Percentiles rank a stretch among this genome's conserved stretches.
Evolutionary conservation across 2,113 vertebrate genomes (phyloP).

Genomic region (Pangasianodon gigas): DNA sequence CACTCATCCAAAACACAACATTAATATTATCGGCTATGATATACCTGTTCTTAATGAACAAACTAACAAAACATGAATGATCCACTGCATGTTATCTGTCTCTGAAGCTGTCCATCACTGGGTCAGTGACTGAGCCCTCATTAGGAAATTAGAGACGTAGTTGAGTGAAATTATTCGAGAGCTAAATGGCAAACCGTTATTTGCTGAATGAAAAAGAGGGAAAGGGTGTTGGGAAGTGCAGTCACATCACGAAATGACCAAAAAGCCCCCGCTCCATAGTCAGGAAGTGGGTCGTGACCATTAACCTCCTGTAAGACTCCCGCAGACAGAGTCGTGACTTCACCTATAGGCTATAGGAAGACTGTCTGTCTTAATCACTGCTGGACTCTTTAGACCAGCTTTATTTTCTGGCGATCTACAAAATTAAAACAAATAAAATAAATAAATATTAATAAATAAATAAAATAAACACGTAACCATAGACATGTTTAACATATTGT

Average conservation of each 20-base stretch:
- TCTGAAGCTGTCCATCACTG: neutral
- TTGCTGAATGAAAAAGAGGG: neutral
- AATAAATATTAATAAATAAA: too few species aligned
- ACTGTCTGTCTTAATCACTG: neutral
- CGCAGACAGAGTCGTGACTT: conserved; percentile 42
- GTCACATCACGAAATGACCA: neutral
- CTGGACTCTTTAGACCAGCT: neutral
- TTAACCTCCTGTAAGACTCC: conserved; percentile 12
- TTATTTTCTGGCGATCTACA: neutral
- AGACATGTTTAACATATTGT: neutral
- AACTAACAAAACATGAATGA: neutral
- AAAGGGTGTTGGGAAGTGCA: neutral
- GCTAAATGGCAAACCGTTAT: neutral
- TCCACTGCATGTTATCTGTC: neutral
- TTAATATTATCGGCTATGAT: neutral
- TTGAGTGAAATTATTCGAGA: neutral
- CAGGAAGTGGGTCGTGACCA: conserved; percentile 54
- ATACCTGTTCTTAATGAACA: neutral
- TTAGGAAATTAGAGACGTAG: neutral
- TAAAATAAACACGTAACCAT: neutral
- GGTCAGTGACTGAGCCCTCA: neutral
- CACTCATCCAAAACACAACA: neutral
- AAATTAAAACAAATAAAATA: neutral
- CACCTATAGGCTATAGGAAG: neutral
- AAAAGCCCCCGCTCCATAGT: too few species aligned